Evolutionary conservation across 2,113 vertebrate species (phyloP).

Genomic region (Octodon degus): DNA sequence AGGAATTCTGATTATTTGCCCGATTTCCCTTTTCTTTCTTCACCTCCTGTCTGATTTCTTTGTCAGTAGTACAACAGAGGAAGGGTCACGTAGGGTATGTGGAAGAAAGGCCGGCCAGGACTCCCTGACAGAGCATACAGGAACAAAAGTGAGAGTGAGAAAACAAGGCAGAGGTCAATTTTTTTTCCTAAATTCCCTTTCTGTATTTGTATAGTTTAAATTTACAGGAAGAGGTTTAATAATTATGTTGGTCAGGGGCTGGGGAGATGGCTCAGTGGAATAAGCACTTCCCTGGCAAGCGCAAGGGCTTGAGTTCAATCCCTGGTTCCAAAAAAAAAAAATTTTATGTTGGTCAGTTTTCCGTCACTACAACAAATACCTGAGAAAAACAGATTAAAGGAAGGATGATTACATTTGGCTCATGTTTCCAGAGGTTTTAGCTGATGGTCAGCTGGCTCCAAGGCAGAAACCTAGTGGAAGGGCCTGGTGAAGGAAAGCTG

Average conservation of each 20-base stretch:
- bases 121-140: neutral
- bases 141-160: neutral
- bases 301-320: no score
- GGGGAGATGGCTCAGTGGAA: no score
- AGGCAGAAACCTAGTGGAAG: neutral
- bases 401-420: neutral
- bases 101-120: neutral
- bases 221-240: neutral
- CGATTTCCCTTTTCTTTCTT: neutral
- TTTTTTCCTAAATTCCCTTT: neutral
- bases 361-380: neutral
- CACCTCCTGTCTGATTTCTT: neutral
- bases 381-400: neutral
- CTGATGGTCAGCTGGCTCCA: neutral
- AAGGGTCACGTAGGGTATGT: neutral
- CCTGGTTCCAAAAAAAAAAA: no score
- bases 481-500: neutral
- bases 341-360: neutral
- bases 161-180: neutral
- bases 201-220: neutral
- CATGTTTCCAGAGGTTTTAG: neutral
- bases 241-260: neutral
- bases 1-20: fast-evolving
- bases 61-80: neutral
- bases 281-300: no score